Evolutionary conservation across 2,797 vertebrate species (phyloP), one percentile per base, ranked within the genome.

Genomic region (Telmatherina bonti): DNA sequence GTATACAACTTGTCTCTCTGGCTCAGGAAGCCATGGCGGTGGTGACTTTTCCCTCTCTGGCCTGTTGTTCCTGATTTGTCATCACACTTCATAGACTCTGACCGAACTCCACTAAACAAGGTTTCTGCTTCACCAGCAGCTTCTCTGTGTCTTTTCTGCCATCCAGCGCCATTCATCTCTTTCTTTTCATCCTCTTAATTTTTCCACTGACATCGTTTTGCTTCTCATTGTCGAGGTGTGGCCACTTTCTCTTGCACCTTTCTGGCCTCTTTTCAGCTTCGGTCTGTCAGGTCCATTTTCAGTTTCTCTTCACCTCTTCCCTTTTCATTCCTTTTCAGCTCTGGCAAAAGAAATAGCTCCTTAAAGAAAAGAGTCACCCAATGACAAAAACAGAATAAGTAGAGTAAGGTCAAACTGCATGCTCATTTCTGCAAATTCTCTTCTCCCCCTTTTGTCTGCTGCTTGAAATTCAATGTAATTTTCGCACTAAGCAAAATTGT

Each of bases 361-460:
- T 65, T 64, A 76, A 64, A 70, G 65, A 72, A 74, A 72, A 62
- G 29, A 57, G 52, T 51, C 5, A 20, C 27, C 0, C 2, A 58
- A 29, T 7, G 18, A 74, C 13, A 69, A 70, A 78, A 59, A 53
- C 33, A 36, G 41, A 73, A 54, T n/a, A 30, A 67, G 29, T 16
- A 4, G 9, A 69, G 15, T 58, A 83, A 86, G 81, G 84, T 83
- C 83, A 77, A 72, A 29, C 56, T 70, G 57, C 58, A 15, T 26
- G 4, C 29, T 35, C 16, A 13, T 38, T 67, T 9, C 51, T 56
- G n/a, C 72, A 45, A 52, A 58, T 60, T 18, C n/a, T 27, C 53
- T 10, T 62, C 57, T 55, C 16, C 20, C 11, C 26, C 33, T 62
- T 20, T 36, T 63, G 27, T 58, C 7, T 45, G 4, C 49, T 62